A percentile compares a stretch with the other conserved stretches of the same genome.
phyloP scores from a whole-genome alignment of 2,113 vertebrate species.

The Epinephelus moara region DNA sequence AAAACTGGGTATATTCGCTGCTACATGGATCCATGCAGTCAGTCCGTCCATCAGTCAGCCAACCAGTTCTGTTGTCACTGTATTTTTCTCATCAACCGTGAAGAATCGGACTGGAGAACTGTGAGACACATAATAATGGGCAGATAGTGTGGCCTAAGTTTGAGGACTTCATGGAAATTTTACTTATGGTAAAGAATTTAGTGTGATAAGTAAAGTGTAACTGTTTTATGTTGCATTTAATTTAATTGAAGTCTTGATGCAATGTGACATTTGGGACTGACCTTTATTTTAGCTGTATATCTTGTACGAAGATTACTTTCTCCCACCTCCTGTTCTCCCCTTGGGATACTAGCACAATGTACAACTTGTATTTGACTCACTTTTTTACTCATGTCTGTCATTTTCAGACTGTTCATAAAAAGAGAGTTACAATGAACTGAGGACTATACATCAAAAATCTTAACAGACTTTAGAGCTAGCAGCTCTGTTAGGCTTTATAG shows the following conservation, averaged over 20 bases:
- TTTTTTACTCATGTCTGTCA: not conserved
- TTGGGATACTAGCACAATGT: no score
- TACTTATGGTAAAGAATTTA: not conserved
- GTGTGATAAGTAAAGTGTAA: not conserved
- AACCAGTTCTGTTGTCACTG: constrained; percentile 2
- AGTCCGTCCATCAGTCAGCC: not conserved
- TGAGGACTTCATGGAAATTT: not conserved
- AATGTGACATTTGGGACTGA: not conserved
- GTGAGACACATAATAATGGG: not conserved
- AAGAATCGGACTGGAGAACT: constrained; percentile 7
- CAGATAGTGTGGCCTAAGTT: not conserved
- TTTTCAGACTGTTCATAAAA: not conserved
- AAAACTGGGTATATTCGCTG: constrained; percentile 35
- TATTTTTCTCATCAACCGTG: constrained; percentile 1
- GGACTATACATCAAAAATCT: not conserved
- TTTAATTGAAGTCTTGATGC: not conserved
- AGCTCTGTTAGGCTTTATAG: not conserved
- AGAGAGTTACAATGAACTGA: not conserved
- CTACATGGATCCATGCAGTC: constrained; percentile 20
- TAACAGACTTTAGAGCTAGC: not conserved
- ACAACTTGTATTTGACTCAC: not conserved
- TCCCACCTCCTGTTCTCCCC: no score
- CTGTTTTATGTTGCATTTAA: not conserved
- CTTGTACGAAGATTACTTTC: no score
- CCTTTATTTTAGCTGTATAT: not conserved